Percentiles rank a stretch among this genome's conserved stretches.
These are phyloP conservation scores for Mimumesa dahlbomi DNA, from an alignment of 2,888 invertebrate species.

Conservation along the genomic window DNA sequence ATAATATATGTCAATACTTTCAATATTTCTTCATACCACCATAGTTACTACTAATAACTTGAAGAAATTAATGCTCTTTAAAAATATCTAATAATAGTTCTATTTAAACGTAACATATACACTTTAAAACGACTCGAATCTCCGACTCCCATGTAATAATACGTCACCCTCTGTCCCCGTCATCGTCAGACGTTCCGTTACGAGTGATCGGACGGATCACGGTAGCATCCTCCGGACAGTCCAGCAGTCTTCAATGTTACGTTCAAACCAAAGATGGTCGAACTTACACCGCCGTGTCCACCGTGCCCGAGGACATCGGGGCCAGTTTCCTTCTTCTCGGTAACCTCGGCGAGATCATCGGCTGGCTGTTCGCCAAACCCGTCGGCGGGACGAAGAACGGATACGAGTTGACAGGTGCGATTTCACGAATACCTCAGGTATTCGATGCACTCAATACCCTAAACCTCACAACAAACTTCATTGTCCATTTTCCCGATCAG, in stretches of 20 bases:
- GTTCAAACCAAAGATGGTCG: conserved; percentile 93
- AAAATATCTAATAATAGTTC: no score
- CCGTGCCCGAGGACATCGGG: conserved; percentile 88
- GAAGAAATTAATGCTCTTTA: no score
- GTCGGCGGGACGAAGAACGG: conserved; percentile 90
- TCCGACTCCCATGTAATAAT: no score
- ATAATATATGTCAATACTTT: no score
- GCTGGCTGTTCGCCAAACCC: conserved; percentile 96
- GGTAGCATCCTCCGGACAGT: conserved; percentile 90
- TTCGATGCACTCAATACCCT: no score
- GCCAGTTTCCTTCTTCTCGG: conserved; percentile 91
- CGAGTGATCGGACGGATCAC: conserved; percentile 94
- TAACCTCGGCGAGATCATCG: conserved; percentile 91
- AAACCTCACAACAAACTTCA: no score
- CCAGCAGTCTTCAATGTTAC: conserved; percentile 94
- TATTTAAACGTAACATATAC: no score
- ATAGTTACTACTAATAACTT: no score
- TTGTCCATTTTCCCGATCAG: conserved; percentile 79
- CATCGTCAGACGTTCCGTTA: conserved; percentile 87
- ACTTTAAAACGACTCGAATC: no score
- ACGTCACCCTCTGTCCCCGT: no score
- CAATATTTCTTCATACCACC: no score
- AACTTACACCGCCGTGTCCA: conserved; percentile 94
- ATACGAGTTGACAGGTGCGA: conserved; percentile 88
- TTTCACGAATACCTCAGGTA: background rate